Conservation (phyloP, 1,140 invertebrate species). For the Sycobia sp. region DNA sequence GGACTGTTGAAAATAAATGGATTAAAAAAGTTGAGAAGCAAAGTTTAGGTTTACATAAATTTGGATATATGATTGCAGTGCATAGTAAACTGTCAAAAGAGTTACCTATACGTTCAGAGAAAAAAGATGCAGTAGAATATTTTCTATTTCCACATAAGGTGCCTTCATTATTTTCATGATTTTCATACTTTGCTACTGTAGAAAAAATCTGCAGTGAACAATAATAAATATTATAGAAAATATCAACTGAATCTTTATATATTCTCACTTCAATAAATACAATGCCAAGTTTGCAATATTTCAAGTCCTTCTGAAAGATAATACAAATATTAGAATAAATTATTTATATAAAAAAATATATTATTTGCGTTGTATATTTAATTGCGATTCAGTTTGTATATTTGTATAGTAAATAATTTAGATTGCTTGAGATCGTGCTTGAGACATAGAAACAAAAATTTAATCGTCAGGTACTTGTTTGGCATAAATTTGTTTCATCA, state of each 20-base stretch:
- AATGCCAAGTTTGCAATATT: conserved; percentile 15
- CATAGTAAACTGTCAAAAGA: neutral
- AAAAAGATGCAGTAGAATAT: conserved; percentile 15
- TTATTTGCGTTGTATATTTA: conserved; percentile 4
- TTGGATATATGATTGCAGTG: neutral
- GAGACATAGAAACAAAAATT: neutral
- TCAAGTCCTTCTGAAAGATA: conserved; percentile 13
- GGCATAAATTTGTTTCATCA: neutral
- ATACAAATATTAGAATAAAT: neutral
- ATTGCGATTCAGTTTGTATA: conserved; percentile 3
- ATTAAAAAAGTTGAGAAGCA: neutral
- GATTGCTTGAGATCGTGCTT: conserved; percentile 7
- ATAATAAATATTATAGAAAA: conserved; percentile 14
- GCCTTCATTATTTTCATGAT: conserved; percentile 30
- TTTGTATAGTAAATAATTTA: no score
- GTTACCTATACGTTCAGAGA: neutral
- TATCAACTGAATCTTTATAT: conserved; percentile 20
- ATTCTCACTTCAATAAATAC: neutral
- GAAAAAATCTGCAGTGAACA: neutral
- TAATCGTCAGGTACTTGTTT: neutral
- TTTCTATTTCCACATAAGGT: conserved; percentile 23
- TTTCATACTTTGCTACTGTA: conserved; percentile 9
- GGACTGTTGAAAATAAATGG: neutral
- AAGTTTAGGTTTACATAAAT: neutral
- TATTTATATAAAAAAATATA: neutral